Percentiles rank a stretch among this genome's conserved stretches.
These are phyloP conservation scores for Dendroctonus ponderosae DNA, from an alignment of 1,140 invertebrate genomes.

Conservation along the genomic window DNA sequence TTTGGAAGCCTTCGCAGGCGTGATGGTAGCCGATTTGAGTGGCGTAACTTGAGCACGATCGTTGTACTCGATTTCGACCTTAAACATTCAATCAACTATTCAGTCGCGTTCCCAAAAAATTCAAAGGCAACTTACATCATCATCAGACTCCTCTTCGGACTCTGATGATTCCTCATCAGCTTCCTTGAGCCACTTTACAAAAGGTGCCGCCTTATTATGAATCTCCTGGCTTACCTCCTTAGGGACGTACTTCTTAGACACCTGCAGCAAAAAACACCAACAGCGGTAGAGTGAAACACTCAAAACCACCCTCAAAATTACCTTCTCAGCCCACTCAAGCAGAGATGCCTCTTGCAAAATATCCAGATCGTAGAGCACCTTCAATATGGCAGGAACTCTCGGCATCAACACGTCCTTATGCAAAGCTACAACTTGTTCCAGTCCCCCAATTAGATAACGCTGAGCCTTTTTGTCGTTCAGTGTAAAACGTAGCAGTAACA, in stretches of 20 bases:
- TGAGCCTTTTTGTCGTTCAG: constrained; percentile 88
- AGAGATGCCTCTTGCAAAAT: constrained; percentile 92
- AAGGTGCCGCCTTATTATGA: constrained; percentile 86
- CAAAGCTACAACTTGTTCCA: constrained; percentile 89
- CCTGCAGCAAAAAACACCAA: constrained; percentile 30
- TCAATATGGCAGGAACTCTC: constrained; percentile 88
- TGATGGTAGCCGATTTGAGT: constrained; percentile 60
- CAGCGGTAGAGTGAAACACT: not conserved
- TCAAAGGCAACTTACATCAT: constrained; percentile 52
- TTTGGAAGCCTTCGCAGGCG: constrained; percentile 53
- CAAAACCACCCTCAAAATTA: constrained; percentile 38
- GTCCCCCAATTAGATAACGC: constrained; percentile 90
- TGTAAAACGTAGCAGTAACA: constrained; percentile 80
- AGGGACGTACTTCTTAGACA: constrained; percentile 89
- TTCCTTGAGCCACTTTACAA: constrained; percentile 95
- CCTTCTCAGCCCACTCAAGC: constrained; percentile 93
- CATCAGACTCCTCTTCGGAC: constrained; percentile 67
- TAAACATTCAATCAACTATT: constrained; percentile 1
- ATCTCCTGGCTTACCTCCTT: constrained; percentile 92
- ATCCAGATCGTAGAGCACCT: constrained; percentile 92
- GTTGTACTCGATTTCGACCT: constrained; percentile 71
- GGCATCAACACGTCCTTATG: constrained; percentile 77
- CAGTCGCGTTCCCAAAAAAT: not conserved
- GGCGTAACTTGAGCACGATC: constrained; percentile 77
- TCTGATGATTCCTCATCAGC: constrained; percentile 88